Percentiles rank a stretch among this genome's conserved stretches.
Evolutionary conservation across 1,140 invertebrate genomes (phyloP).

Genomic region (Lamellibrachia luymesi): DNA sequence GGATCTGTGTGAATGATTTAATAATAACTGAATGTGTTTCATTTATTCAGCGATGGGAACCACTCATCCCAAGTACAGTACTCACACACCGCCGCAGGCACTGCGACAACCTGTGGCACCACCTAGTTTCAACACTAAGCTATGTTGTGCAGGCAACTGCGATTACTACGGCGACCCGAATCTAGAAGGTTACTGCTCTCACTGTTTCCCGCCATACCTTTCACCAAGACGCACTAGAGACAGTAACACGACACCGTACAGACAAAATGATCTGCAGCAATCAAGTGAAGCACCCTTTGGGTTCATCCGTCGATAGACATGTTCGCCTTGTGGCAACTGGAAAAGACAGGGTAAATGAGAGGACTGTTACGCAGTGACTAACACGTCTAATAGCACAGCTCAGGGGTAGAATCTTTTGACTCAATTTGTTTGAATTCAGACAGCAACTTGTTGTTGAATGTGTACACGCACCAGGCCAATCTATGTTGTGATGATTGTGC

Average conservation of each 20-base stretch:
- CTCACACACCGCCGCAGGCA: neutral
- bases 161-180: slow-evolving; percentile 15
- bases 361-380: neutral
- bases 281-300: neutral
- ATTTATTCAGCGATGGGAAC: neutral
- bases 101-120: neutral
- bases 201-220: neutral
- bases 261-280: neutral
- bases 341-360: neutral
- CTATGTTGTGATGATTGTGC: neutral
- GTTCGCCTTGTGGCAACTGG: neutral
- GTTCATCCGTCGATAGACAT: neutral
- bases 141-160: slow-evolving; percentile 5
- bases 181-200: slow-evolving; percentile 16
- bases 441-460: neutral
- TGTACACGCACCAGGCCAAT: neutral
- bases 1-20: neutral
- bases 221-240: neutral
- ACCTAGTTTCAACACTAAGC: neutral
- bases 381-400: neutral
- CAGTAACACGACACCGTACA: neutral
- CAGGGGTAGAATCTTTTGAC: neutral
- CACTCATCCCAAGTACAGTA: neutral
- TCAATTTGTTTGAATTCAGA: neutral
- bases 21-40: neutral